phyloP scores from a whole-genome alignment of 2,888 invertebrate genomes.

The Agonopterix subpropinquella region DNA sequence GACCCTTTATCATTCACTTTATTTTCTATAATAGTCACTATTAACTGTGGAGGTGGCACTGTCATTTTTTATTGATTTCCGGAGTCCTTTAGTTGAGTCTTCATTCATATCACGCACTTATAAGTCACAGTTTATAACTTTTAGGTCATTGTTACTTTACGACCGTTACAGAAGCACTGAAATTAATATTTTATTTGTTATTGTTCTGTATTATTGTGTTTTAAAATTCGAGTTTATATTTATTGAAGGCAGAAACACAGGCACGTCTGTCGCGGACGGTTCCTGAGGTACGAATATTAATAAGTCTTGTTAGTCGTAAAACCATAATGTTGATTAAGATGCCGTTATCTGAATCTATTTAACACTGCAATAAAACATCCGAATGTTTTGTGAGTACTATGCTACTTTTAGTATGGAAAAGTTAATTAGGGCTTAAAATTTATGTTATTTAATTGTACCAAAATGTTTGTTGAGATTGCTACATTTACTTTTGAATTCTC shows the following conservation, averaged over 20 bases:
- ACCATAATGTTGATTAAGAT: neutral
- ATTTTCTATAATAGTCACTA: slow-evolving; percentile 25
- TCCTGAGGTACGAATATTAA: no score
- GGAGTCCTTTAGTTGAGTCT: neutral
- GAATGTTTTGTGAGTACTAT: neutral
- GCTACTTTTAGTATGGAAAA: neutral
- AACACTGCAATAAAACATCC: slow-evolving; percentile 1
- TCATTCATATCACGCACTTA: neutral
- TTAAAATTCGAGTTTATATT: neutral
- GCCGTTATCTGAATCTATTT: neutral
- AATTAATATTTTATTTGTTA: neutral
- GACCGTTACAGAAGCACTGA: neutral
- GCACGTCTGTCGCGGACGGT: no score
- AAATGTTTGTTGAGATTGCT: no score
- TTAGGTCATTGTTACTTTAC: neutral
- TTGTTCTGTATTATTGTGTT: neutral
- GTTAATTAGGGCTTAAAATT: no score
- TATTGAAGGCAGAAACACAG: neutral
- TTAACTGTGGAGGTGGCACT: slow-evolving; percentile 18
- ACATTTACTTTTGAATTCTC: no score
- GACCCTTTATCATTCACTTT: slow-evolving; percentile 17
- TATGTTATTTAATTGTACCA: no score
- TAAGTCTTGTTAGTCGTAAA: no score
- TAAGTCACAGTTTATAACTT: neutral
- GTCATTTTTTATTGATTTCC: slow-evolving; percentile 16